These are phyloP conservation scores for Epinotia brunnichana DNA, from an alignment of 2,888 invertebrate genomes.

Conservation along the genomic window DNA sequence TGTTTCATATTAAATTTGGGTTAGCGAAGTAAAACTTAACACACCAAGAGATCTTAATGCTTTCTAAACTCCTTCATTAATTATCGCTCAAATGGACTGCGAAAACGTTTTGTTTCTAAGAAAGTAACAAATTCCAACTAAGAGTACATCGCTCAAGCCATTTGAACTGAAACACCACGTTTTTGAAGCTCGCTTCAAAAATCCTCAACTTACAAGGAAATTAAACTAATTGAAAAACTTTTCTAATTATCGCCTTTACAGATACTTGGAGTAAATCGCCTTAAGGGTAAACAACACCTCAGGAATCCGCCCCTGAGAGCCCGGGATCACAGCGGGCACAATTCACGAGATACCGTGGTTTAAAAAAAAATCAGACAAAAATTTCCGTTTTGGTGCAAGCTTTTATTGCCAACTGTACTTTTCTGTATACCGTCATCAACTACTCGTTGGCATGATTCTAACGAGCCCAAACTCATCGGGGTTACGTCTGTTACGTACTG, in stretches of 20 bases:
- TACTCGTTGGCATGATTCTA: too few relatives aligned
- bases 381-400: too few relatives aligned
- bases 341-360: slow-evolving; percentile 40
- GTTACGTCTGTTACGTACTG: too few relatives aligned
- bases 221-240: slow-evolving; percentile 83
- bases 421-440: too few relatives aligned
- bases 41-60: background rate
- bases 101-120: slow-evolving; percentile 37
- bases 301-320: slow-evolving; percentile 70
- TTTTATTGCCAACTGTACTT: too few relatives aligned
- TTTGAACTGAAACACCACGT: slow-evolving; percentile 34
- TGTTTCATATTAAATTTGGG: background rate
- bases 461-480: too few relatives aligned
- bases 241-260: slow-evolving; percentile 83
- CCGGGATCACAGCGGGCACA: slow-evolving; percentile 48
- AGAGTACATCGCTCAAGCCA: slow-evolving; percentile 29
- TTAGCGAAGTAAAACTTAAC: background rate
- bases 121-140: slow-evolving; percentile 36
- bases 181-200: slow-evolving; percentile 67
- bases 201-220: slow-evolving; percentile 76
- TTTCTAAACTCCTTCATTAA: slow-evolving; percentile 32
- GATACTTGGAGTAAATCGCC: slow-evolving; percentile 82
- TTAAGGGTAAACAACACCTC: slow-evolving; percentile 82
- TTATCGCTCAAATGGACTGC: slow-evolving; percentile 34
- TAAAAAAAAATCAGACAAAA: too few relatives aligned